A percentile compares a stretch with the other conserved stretches of the same genome.
Conservation (phyloP, 2,888 invertebrate species). For the Lymantria monacha region DNA sequence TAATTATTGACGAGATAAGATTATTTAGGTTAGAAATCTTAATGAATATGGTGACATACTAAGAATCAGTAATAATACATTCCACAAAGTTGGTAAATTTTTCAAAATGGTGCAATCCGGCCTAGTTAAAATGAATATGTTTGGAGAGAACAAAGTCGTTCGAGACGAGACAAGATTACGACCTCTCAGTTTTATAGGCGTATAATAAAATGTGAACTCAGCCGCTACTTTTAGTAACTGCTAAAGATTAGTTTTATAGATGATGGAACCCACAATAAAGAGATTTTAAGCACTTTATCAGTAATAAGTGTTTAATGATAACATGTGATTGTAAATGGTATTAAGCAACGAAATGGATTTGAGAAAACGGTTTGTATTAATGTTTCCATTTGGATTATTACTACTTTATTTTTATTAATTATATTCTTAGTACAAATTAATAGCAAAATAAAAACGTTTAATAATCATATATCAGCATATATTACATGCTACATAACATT, state of each 20-base stretch:
- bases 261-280: slow-evolving; percentile 52
- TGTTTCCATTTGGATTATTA: not conserved
- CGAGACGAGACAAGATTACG: slow-evolving; percentile 53
- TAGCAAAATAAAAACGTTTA: not conserved
- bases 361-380: not conserved
- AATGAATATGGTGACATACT: slow-evolving; percentile 5
- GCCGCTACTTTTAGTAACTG: slow-evolving; percentile 63
- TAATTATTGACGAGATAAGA: slow-evolving; percentile 17
- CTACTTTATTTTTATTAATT: not conserved
- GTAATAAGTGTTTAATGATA: slow-evolving; percentile 16
- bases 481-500: not conserved
- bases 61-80: slow-evolving; percentile 20
- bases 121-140: slow-evolving; percentile 46
- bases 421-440: not conserved
- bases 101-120: slow-evolving; percentile 59
- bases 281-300: slow-evolving; percentile 42
- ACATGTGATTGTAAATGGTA: slow-evolving; percentile 2
- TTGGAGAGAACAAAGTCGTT: slow-evolving; percentile 40
- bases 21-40: slow-evolving; percentile 2
- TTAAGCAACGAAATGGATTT: slow-evolving; percentile 9
- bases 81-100: slow-evolving; percentile 50
- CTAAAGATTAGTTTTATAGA: slow-evolving; percentile 57
- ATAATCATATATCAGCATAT: not conserved
- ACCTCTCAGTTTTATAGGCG: slow-evolving; percentile 66
- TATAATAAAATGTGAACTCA: slow-evolving; percentile 65